Conservation (phyloP, 2,113 vertebrate genomes). For the Chaetura pelagica region DNA sequence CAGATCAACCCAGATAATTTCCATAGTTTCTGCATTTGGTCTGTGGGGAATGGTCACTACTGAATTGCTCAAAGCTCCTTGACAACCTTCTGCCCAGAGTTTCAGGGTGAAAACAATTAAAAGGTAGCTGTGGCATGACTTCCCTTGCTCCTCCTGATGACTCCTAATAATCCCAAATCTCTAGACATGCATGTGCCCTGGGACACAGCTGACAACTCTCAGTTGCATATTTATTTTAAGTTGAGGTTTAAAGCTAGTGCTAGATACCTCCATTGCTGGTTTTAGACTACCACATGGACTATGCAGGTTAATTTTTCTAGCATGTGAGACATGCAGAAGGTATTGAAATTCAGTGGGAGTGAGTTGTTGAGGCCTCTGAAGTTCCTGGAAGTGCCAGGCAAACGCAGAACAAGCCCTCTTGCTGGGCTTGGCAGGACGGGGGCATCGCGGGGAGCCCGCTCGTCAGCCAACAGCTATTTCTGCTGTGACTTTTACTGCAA, state of each 20-base stretch:
- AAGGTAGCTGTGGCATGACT: neutral
- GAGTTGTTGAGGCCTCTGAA: neutral
- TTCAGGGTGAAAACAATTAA: neutral
- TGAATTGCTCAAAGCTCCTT: neutral
- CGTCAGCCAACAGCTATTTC: neutral
- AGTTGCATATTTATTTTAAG: neutral
- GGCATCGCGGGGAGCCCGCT: rapidly evolving
- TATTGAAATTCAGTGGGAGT: neutral
- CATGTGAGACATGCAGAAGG: rapidly evolving
- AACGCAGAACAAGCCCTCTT: neutral
- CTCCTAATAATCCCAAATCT: neutral
- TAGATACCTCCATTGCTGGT: neutral
- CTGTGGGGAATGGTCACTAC: neutral
- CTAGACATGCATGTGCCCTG: too few relatives aligned
- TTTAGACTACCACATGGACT: rapidly evolving
- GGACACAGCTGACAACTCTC: neutral
- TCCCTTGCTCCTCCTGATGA: neutral
- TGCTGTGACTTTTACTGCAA: neutral
- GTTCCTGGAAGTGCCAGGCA: neutral
- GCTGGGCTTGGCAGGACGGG: neutral
- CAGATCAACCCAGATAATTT: neutral
- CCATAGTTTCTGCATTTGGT: neutral
- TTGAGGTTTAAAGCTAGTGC: neutral
- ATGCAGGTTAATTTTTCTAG: neutral
- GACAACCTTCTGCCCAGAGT: neutral